A percentile compares a stretch with the other conserved stretches of the same genome.
Conservation (phyloP, 2,113 vertebrate genomes). For the Pygoscelis adeliae region DNA sequence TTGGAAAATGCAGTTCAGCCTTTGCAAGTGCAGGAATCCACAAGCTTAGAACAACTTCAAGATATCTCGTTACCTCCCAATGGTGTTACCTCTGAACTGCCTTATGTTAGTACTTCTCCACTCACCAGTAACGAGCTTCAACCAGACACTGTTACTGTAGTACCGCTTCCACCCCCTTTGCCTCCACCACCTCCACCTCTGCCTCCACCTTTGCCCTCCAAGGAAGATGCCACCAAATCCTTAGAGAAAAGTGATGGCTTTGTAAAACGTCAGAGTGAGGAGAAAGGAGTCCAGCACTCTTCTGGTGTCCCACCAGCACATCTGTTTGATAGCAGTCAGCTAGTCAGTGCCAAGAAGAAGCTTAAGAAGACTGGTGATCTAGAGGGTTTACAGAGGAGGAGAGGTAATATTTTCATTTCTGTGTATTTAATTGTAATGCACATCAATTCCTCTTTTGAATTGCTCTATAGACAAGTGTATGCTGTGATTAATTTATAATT, state of each 20-base stretch:
- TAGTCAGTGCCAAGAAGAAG: slow-evolving; percentile 92
- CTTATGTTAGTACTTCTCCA: slow-evolving; percentile 58
- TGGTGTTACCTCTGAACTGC: slow-evolving; percentile 66
- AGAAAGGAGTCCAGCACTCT: slow-evolving; percentile 71
- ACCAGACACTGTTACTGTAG: slow-evolving; percentile 54
- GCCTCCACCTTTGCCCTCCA: slow-evolving; percentile 67
- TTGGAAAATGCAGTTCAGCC: slow-evolving; percentile 53
- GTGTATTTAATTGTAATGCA: background rate
- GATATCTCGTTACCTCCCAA: slow-evolving; percentile 75
- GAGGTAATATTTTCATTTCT: slow-evolving; percentile 77
- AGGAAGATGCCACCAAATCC: slow-evolving; percentile 67
- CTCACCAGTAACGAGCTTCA: slow-evolving; percentile 60
- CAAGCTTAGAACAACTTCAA: slow-evolving; percentile 70
- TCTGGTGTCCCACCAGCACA: slow-evolving; percentile 77
- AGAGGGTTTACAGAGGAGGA: slow-evolving; percentile 89
- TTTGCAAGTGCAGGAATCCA: slow-evolving; percentile 52
- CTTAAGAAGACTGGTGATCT: slow-evolving; percentile 89
- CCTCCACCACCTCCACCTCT: slow-evolving; percentile 58
- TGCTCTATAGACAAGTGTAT: background rate
- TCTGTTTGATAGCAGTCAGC: slow-evolving; percentile 94
- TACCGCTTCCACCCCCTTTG: slow-evolving; percentile 59
- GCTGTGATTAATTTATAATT: background rate
- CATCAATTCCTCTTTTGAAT: background rate
- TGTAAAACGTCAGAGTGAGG: slow-evolving; percentile 63
- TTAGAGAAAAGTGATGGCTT: slow-evolving; percentile 60